Conservation (phyloP, 2,113 vertebrate genomes). For the Apus apus region DNA sequence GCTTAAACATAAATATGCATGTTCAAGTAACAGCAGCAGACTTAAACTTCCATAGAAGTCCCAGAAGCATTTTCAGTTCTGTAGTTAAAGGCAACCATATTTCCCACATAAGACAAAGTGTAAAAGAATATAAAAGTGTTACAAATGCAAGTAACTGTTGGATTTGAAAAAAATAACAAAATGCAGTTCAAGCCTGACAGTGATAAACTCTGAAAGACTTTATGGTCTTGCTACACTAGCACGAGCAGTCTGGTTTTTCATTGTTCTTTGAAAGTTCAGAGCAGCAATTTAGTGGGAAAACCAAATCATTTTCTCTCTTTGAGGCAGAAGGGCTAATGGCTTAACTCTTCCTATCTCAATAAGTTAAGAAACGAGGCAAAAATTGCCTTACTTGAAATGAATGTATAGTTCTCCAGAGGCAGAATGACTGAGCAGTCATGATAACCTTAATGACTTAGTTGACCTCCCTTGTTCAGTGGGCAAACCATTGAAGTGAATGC, state of each 20-base stretch:
- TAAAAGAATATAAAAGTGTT: neutral
- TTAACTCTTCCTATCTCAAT: neutral
- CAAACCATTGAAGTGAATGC: neutral
- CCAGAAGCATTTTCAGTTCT: slow-evolving; percentile 21
- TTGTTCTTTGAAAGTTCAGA: neutral
- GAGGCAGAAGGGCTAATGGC: neutral
- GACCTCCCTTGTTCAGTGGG: neutral
- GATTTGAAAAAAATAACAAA: neutral
- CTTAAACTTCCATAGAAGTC: slow-evolving; percentile 32
- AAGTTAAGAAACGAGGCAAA: slow-evolving; percentile 6
- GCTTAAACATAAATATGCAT: slow-evolving; percentile 42
- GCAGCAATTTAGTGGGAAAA: neutral
- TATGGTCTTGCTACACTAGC: neutral
- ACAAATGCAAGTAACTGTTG: neutral
- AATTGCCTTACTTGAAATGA: neutral
- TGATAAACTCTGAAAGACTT: neutral
- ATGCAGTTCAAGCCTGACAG: neutral
- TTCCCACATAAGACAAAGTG: neutral
- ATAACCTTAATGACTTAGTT: slow-evolving; percentile 3
- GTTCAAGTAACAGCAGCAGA: slow-evolving; percentile 28
- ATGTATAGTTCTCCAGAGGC: neutral
- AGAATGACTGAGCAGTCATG: neutral
- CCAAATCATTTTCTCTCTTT: neutral
- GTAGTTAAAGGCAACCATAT: slow-evolving; percentile 10
- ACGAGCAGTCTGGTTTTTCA: neutral